A percentile compares a stretch with the other conserved stretches of the same genome.
Evolutionary conservation across 1,140 invertebrate genomes (phyloP).

Genomic region (Heterodera carotae): DNA sequence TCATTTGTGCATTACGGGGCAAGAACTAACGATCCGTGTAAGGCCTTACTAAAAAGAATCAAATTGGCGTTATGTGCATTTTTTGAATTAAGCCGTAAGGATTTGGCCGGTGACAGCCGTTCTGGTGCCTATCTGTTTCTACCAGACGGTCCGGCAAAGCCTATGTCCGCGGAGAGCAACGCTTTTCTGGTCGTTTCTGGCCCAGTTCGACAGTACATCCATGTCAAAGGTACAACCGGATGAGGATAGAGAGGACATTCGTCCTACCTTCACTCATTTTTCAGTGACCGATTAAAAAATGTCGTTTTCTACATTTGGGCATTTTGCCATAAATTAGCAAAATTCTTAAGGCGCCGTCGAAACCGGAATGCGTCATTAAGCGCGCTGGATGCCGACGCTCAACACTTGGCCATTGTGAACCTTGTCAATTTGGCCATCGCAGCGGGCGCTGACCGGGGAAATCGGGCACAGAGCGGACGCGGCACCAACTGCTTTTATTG

Average conservation of each 20-base stretch:
- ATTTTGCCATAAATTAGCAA: background rate
- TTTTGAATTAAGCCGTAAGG: slow-evolving; percentile 16
- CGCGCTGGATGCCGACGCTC: slow-evolving; percentile 71
- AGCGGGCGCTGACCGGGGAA: slow-evolving; percentile 30
- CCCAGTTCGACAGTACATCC: slow-evolving; percentile 73
- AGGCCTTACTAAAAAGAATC: too few species aligned
- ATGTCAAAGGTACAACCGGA: slow-evolving; percentile 31
- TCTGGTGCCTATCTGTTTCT: slow-evolving; percentile 91
- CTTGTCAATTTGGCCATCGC: slow-evolving; percentile 61
- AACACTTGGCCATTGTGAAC: slow-evolving; percentile 59
- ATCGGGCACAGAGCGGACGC: slow-evolving; percentile 65
- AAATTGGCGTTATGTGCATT: slow-evolving; percentile 19
- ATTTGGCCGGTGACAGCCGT: slow-evolving; percentile 51
- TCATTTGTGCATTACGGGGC: slow-evolving; percentile 61
- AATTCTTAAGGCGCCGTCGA: slow-evolving; percentile 45
- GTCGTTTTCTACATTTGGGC: too few species aligned
- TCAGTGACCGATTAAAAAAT: too few species aligned
- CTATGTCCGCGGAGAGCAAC: slow-evolving; percentile 72
- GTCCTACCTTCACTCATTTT: too few species aligned
- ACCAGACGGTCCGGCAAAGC: slow-evolving; percentile 75
- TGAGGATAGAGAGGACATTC: background rate
- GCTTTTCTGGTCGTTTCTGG: slow-evolving; percentile 78
- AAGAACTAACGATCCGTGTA: slow-evolving; percentile 40
- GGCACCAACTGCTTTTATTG: slow-evolving; percentile 12
- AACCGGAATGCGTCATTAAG: slow-evolving; percentile 74